These are phyloP conservation scores for Cyphomyrus plagiostoma DNA, from an alignment of 2,113 vertebrate genomes.

Conservation along the genomic window DNA sequence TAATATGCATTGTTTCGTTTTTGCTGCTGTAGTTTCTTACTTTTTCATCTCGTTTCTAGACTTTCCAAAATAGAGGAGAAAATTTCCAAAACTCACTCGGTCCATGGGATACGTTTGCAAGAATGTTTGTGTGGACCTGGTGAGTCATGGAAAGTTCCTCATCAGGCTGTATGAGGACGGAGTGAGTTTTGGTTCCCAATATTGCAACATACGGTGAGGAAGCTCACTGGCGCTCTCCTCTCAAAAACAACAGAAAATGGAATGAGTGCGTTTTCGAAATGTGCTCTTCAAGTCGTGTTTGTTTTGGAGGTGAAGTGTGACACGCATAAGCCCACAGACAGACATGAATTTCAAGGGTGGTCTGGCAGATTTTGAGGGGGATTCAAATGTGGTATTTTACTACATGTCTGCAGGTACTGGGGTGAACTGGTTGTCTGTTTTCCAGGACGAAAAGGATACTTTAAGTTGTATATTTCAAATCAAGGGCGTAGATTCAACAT, in stretches of 20 bases:
- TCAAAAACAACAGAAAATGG: background rate
- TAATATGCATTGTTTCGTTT: background rate
- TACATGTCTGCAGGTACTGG: background rate
- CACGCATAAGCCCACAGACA: background rate
- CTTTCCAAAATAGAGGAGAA: background rate
- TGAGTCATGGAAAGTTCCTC: background rate
- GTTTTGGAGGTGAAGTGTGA: background rate
- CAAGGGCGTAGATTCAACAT: background rate
- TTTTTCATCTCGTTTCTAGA: background rate
- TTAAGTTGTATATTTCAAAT: background rate
- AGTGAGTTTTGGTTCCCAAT: background rate
- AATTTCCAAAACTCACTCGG: background rate
- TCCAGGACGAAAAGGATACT: background rate
- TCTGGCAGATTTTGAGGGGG: background rate
- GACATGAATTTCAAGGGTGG: background rate
- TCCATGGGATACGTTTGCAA: background rate
- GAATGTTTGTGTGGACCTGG: background rate
- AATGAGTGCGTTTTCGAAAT: background rate
- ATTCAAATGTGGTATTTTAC: background rate
- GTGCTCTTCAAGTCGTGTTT: background rate
- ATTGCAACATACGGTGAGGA: background rate
- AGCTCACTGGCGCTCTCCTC: background rate
- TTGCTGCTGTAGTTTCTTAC: background rate
- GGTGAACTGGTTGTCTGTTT: background rate
- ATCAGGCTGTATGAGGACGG: background rate